Evolutionary conservation across 2,797 vertebrate species (phyloP).

Genomic region (Moxostoma hubbsi): DNA sequence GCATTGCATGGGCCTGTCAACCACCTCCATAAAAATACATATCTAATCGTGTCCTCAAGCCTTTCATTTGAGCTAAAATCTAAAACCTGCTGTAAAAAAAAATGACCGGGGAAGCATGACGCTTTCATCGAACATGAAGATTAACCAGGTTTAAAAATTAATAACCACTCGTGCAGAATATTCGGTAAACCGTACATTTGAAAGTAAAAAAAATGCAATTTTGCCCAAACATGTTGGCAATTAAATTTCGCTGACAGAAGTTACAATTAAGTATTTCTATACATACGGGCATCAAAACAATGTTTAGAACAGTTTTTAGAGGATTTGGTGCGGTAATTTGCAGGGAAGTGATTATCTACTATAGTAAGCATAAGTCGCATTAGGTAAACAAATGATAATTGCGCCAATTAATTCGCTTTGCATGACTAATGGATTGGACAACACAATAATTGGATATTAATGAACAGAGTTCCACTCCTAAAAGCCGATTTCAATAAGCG

Average conservation of each 20-base stretch:
- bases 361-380: slow-evolving; percentile 88
- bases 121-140: not conserved
- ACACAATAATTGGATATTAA: slow-evolving; percentile 96
- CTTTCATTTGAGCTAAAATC: slow-evolving; percentile 81
- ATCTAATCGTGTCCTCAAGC: slow-evolving; percentile 94
- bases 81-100: slow-evolving; percentile 83
- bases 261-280: not conserved
- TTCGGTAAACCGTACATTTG: no score
- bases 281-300: not conserved
- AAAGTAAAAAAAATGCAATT: not conserved
- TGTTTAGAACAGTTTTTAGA: slow-evolving; percentile 60
- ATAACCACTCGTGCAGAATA: not conserved
- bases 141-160: not conserved
- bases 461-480: slow-evolving; percentile 89
- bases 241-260: not conserved
- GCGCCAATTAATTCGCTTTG: slow-evolving; percentile 95
- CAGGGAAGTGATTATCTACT: slow-evolving; percentile 81
- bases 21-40: slow-evolving; percentile 90
- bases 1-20: slow-evolving; percentile 77
- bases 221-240: not conserved
- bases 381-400: slow-evolving; percentile 91
- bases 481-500: slow-evolving; percentile 40
- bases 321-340: slow-evolving; percentile 76
- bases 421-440: slow-evolving; percentile 96
- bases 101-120: slow-evolving; percentile 43